These are phyloP conservation scores for Paedocypris micromegethes DNA, from an alignment of 2,797 vertebrate species.

Conservation along the genomic window DNA sequence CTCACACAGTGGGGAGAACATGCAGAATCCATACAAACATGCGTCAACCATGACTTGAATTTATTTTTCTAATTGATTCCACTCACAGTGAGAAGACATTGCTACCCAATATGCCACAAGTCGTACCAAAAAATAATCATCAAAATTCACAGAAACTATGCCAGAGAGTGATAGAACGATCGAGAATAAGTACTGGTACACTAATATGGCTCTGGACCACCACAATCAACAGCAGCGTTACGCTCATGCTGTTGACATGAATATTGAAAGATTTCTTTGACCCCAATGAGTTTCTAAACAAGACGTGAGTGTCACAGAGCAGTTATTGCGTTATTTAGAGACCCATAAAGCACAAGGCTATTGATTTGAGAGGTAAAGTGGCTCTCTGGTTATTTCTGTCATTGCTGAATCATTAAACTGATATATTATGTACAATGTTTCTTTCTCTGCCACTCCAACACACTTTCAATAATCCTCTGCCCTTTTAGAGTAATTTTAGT, in stretches of 20 bases:
- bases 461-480: constrained; percentile 18
- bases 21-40: too few relatives aligned
- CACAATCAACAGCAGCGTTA: constrained; percentile 23
- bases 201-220: constrained; percentile 35
- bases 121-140: too few relatives aligned
- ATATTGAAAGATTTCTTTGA: constrained; percentile 51
- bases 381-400: constrained; percentile 69
- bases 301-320: constrained; percentile 66
- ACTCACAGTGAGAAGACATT: too few relatives aligned
- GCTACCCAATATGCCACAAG: too few relatives aligned
- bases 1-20: too few relatives aligned
- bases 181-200: neutral
- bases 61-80: too few relatives aligned
- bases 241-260: constrained; percentile 48
- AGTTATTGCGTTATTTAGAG: constrained; percentile 71
- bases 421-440: constrained; percentile 55
- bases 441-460: constrained; percentile 45
- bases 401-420: constrained; percentile 70
- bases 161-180: too few relatives aligned
- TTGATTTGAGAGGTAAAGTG: constrained; percentile 70
- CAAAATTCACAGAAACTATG: too few relatives aligned
- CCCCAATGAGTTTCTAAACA: constrained; percentile 65
- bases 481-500: constrained; percentile 2
- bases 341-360: constrained; percentile 64
- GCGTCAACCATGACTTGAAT: too few relatives aligned